Evolutionary conservation across 1,140 invertebrate genomes (phyloP).

Genomic region (Heliconius melpomene): DNA sequence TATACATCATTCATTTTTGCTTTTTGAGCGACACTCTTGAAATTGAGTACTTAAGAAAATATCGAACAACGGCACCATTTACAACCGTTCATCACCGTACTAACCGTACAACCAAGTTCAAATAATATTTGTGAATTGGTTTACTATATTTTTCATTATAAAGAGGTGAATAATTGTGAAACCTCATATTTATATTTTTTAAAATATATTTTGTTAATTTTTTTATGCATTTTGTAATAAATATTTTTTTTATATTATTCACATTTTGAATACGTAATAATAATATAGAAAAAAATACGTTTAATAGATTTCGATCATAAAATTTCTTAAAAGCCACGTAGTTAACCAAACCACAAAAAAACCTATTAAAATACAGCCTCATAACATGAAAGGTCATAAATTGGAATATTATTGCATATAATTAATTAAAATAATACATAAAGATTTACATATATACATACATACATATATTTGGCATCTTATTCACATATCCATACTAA

Average conservation of each 20-base stretch:
- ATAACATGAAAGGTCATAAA: slow-evolving; percentile 28
- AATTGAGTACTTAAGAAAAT: slow-evolving; percentile 42
- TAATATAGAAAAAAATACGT: neutral
- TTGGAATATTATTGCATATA: slow-evolving; percentile 49
- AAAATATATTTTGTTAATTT: neutral
- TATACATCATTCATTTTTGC: slow-evolving; percentile 34
- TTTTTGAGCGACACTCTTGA: slow-evolving; percentile 41
- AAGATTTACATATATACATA: neutral
- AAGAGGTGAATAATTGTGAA: no score
- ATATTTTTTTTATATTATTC: neutral
- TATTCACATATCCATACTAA: slow-evolving; percentile 60
- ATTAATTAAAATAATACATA: neutral
- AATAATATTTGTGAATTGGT: neutral
- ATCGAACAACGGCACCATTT: slow-evolving; percentile 45
- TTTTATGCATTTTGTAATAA: no score
- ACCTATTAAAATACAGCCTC: slow-evolving; percentile 15
- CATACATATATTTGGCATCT: slow-evolving; percentile 68
- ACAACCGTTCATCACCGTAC: no score
- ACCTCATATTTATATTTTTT: neutral
- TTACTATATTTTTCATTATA: neutral
- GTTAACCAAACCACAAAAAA: slow-evolving; percentile 8
- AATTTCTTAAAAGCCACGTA: neutral
- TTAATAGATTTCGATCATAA: no score
- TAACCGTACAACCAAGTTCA: no score
- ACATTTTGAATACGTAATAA: no score